Evolutionary conservation across 2,113 vertebrate species (phyloP), one percentile per base, ranked within the genome.

Genomic region (Vireo altiloquus): DNA sequence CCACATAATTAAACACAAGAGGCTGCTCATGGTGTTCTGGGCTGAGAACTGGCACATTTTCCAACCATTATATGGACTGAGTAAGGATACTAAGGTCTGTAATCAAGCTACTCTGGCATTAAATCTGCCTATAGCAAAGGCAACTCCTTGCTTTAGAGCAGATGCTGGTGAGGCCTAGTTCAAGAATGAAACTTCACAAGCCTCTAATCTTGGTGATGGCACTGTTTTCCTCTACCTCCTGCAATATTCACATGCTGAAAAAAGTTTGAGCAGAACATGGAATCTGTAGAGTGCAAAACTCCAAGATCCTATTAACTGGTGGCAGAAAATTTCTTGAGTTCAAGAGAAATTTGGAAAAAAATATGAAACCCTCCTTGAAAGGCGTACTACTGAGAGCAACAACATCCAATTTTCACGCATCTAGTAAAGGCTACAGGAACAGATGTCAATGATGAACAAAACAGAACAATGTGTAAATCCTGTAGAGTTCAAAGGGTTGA

Each of bases 21-120:
- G 30, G 9, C 30, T 69, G 54, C 23, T 53, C 30, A 4, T 42
- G 39, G 5, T 54, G 52, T 22, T 44, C n/a, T 20, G 5, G 12
- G 4, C 63, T 92, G 77, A 89, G 78, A 90, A 9, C 69, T 53
- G 50, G 22, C 47, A 52, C 7, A 0, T 40, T 33, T 82, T 88
- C 75, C 21, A 33, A 52, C 44, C 5, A 1, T 33, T 39, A 21
- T 0, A 0, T 13, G 63, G 49, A 33, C 39, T 64, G 50, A 42
- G 14, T 44, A 74, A 66, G 35, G 15, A 6, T 27, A 3, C 7
- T 33, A 31, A 66, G 52, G 57, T 31, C 70, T 76, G 15, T 13
- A 52, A 37, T 27, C 53, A n/a, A 88, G 24, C 27, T 71, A 4
- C 22, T 66, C 28, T 71, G 53, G 25, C 7, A 2, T 39, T 15